A percentile compares a stretch with the other conserved stretches of the same genome.
Evolutionary conservation across 2,113 vertebrate genomes (phyloP).

Genomic region (Megaceryle maxima): DNA sequence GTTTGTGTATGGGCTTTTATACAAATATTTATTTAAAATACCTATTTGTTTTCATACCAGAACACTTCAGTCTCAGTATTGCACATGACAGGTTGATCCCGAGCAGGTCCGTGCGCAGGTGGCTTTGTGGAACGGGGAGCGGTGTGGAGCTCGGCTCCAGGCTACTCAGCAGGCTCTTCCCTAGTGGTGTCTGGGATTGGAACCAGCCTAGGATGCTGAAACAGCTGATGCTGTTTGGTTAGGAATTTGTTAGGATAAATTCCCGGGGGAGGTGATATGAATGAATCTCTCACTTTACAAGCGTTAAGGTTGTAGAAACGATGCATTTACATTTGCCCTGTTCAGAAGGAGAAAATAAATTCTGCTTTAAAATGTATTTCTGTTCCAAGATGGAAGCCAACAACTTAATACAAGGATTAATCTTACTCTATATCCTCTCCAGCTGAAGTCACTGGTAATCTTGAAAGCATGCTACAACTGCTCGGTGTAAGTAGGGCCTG

Average conservation of each 20-base stretch:
- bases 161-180: background rate
- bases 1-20: background rate
- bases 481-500: background rate
- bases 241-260: background rate
- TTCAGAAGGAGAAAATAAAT: background rate
- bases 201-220: background rate
- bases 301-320: background rate
- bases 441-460: background rate
- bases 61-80: background rate
- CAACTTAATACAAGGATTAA: background rate
- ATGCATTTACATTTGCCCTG: background rate
- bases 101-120: rapidly evolving
- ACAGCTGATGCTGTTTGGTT: background rate
- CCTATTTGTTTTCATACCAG: background rate
- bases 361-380: background rate
- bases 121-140: background rate
- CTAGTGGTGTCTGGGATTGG: background rate
- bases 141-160: background rate
- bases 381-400: background rate
- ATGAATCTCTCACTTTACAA: background rate
- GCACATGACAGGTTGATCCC: background rate
- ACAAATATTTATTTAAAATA: background rate
- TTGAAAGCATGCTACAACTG: background rate
- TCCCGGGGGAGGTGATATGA: background rate
- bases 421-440: background rate